A percentile compares a stretch with the other conserved stretches of the same genome.
phyloP scores from a whole-genome alignment of 2,113 vertebrate species.

The Microcebus murinus region DNA sequence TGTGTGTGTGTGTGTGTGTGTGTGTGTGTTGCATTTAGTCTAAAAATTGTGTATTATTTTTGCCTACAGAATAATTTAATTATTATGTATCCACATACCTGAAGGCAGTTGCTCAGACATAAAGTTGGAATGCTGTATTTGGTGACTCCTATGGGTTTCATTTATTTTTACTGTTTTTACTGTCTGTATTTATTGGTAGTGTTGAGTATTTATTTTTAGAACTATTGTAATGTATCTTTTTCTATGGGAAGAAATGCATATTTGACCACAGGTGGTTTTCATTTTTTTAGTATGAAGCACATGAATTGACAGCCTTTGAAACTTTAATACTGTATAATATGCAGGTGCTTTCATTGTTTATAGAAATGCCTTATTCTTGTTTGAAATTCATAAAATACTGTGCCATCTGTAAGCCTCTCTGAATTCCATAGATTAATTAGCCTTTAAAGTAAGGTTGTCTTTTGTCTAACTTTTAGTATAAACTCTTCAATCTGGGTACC shows the following conservation, averaged over 20 bases:
- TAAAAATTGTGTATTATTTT: background rate
- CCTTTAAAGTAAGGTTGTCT: slow-evolving; percentile 43
- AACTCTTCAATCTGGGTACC: slow-evolving; percentile 49
- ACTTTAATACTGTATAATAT: background rate
- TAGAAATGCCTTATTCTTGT: slow-evolving; percentile 51
- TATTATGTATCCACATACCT: background rate
- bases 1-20: background rate
- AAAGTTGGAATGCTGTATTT: background rate
- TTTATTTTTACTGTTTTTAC: slow-evolving; percentile 5
- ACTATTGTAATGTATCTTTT: background rate
- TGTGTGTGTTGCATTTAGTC: background rate
- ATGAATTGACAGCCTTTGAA: slow-evolving; percentile 34
- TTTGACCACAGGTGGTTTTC: slow-evolving; percentile 60
- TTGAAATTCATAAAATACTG: slow-evolving; percentile 43
- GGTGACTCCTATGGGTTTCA: background rate
- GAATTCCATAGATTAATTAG: slow-evolving; percentile 32
- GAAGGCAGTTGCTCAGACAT: slow-evolving; percentile 16
- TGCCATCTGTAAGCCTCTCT: slow-evolving; percentile 51
- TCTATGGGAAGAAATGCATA: background rate
- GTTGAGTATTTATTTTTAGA: slow-evolving; percentile 40
- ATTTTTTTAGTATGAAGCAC: background rate
- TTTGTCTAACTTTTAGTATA: slow-evolving; percentile 41
- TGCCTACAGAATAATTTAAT: background rate
- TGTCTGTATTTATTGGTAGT: slow-evolving; percentile 16
- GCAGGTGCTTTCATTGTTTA: slow-evolving; percentile 65